Evolutionary conservation across 2,113 vertebrate species (phyloP).

Genomic region (Nansenia antarctica): DNA sequence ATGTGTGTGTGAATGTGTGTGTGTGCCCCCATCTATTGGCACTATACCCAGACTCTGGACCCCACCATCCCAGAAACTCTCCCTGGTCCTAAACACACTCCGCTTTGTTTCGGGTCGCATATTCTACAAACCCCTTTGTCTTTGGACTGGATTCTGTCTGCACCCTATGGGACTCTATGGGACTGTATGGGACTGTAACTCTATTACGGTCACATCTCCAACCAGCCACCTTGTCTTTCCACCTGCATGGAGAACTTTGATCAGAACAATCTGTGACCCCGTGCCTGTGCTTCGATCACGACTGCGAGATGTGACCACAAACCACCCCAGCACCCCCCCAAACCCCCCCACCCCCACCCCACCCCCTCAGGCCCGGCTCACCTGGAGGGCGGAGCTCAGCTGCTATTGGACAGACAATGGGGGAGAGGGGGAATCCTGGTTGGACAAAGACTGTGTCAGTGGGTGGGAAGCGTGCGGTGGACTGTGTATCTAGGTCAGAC

Average conservation of each 20-base stretch:
- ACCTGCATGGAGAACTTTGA: background rate
- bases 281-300: too few species aligned
- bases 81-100: slow-evolving; percentile 7
- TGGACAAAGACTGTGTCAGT: slow-evolving; percentile 45
- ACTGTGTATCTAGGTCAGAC: slow-evolving; percentile 63
- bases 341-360: slow-evolving; percentile 23
- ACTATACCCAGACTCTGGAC: slow-evolving; percentile 24
- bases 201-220: background rate
- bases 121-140: too few species aligned
- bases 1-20: slow-evolving; percentile 44
- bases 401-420: slow-evolving; percentile 19
- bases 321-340: background rate
- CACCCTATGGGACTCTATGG: background rate
- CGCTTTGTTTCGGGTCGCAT: too few species aligned
- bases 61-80: slow-evolving; percentile 26
- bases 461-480: slow-evolving; percentile 13
- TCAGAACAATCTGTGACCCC: too few species aligned
- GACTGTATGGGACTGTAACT: slow-evolving; percentile 5
- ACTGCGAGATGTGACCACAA: background rate
- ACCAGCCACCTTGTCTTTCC: background rate
- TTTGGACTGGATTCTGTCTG: slow-evolving; percentile 12
- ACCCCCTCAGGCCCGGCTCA: slow-evolving; percentile 18
- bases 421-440: slow-evolving; percentile 30
- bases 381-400: slow-evolving; percentile 34
- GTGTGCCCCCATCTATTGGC: background rate